Percentiles rank a stretch among this genome's conserved stretches.
Evolutionary conservation across 2,113 vertebrate genomes (phyloP).

Genomic region (Mastomys coucha): DNA sequence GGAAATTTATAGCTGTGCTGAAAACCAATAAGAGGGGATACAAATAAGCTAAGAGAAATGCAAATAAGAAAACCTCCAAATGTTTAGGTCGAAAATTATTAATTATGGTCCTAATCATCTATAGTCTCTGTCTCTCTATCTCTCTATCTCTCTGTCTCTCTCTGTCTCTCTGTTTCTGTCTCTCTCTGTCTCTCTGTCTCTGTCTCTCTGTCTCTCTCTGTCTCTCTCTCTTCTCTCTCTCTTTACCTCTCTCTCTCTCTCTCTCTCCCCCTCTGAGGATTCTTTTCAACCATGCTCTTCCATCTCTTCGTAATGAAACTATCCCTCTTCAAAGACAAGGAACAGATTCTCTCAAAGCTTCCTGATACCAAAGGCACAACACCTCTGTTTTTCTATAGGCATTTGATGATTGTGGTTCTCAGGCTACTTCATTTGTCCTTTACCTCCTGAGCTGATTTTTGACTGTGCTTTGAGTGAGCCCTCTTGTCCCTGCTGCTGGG

Average conservation of each 20-base stretch:
- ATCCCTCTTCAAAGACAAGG: neutral
- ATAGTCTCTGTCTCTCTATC: neutral
- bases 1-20: neutral
- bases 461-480: neutral
- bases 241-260: neutral
- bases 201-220: neutral
- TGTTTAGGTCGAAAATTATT: constrained; percentile 37
- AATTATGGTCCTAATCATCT: neutral
- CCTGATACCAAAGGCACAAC: neutral
- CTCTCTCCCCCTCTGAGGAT: neutral
- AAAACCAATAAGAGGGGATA: neutral
- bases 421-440: neutral
- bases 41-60: neutral
- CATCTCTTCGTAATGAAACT: neutral
- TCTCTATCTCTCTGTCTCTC: too few relatives aligned
- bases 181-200: too few relatives aligned
- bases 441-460: neutral
- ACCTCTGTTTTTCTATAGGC: neutral
- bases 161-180: too few relatives aligned
- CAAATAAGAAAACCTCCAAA: neutral
- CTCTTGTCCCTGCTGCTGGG: neutral
- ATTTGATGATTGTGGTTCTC: neutral
- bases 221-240: neutral
- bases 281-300: neutral
- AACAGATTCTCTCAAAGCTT: neutral